Conservation (phyloP, 2,888 invertebrate genomes). For the Ormyrus rosae region DNA sequence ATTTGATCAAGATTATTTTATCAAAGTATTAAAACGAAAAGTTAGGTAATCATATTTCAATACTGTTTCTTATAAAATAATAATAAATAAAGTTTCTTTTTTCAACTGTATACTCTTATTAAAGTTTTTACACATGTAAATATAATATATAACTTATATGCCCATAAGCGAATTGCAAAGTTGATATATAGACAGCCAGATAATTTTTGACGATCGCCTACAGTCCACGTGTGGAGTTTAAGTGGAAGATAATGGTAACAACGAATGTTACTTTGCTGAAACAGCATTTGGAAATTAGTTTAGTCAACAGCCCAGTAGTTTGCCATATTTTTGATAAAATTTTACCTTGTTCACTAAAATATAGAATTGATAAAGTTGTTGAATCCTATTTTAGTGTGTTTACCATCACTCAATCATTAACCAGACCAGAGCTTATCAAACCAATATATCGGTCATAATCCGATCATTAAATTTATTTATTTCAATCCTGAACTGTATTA, state of each 20-base stretch:
- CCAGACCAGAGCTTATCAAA: background rate
- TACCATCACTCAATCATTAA: background rate
- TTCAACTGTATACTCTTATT: no score
- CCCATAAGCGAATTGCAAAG: no score
- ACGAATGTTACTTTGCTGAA: slow-evolving; percentile 57
- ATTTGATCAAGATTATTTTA: no score
- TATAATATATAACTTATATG: no score
- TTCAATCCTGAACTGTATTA: background rate
- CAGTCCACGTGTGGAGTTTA: slow-evolving; percentile 47
- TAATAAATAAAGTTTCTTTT: no score
- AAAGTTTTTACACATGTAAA: no score
- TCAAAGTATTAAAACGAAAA: no score
- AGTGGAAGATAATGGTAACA: slow-evolving; percentile 62
- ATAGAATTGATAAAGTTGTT: slow-evolving; percentile 10
- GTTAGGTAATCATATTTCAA: no score
- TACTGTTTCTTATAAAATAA: no score
- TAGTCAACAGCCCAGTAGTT: background rate
- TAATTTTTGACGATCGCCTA: background rate
- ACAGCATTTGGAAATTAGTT: slow-evolving; percentile 33
- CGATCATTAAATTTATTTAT: background rate
- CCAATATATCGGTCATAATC: background rate
- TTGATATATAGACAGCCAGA: no score
- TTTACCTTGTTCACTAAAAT: slow-evolving; percentile 18
- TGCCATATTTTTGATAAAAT: slow-evolving; percentile 34
- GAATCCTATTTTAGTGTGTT: background rate